phyloP scores from a whole-genome alignment of 2,888 invertebrate species.

The Tridacna gigas region DNA sequence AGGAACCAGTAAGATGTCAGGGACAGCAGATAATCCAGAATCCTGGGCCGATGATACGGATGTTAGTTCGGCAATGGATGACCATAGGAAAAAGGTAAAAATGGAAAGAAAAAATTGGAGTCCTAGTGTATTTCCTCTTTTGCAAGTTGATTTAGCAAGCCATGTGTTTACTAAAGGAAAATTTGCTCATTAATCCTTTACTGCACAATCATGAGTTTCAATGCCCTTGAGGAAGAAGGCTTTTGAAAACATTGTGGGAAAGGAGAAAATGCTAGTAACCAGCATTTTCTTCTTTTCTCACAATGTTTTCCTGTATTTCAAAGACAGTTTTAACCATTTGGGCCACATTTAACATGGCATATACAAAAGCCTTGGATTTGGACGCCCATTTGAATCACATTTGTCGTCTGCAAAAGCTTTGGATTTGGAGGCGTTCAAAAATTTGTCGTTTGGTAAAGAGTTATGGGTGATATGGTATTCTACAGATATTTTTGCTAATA shows the following conservation, averaged over 20 bases:
- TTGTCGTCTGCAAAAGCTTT: not conserved
- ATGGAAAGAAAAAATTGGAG: no score
- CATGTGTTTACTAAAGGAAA: no score
- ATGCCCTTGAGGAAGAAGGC: no score
- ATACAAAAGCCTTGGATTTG: no score
- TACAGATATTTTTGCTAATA: no score
- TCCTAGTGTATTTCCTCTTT: no score
- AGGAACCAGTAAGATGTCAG: slow-evolving; percentile 73
- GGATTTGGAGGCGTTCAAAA: no score
- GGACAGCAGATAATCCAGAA: slow-evolving; percentile 65
- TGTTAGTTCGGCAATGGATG: slow-evolving; percentile 74
- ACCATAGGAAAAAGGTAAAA: slow-evolving; percentile 69
- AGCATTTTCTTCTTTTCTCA: not conserved
- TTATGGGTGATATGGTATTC: no score
- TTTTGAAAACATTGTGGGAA: not conserved
- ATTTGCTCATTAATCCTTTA: no score
- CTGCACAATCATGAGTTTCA: no score
- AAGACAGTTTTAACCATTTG: not conserved
- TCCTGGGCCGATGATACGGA: slow-evolving; percentile 81
- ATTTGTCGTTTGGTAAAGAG: no score
- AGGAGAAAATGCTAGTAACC: not conserved
- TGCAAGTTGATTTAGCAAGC: no score
- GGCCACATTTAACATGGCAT: not conserved
- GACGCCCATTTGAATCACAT: not conserved
- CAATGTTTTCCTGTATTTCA: not conserved